Evolutionary conservation across 2,113 vertebrate genomes (phyloP), one percentile per base, ranked within the genome.

Genomic region (Ranitomeya variabilis): DNA sequence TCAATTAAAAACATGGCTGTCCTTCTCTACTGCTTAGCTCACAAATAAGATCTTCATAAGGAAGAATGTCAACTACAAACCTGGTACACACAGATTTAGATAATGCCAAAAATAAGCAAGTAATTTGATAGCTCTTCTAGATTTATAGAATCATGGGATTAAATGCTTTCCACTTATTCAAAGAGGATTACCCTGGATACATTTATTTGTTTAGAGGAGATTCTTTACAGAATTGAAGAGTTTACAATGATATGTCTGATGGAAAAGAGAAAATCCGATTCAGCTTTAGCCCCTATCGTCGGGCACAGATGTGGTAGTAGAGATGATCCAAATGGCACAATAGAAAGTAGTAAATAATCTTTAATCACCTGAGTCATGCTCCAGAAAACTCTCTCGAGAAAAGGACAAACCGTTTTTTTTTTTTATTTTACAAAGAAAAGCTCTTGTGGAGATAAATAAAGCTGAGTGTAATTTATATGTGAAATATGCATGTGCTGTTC

Each of bases 121-220:
- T 90, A 92, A 92, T 95, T 93, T 95, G 92, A 94, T 91, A 93
- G 91, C 92, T 90, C 91, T 86, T 80, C 84, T 92, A 91, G 92
- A 91, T 93, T 94, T 93, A 92, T 88, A 92, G 92, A 93, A 93
- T 92, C 89, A 89, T 89, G 86, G 91, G 93, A 94, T 93, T 95
- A 93, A 92, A 91, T 92, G 87, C 92, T 94, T 94, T 94, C 92
- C 91, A 92, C 92, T 92, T 93, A 94, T 91, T 94, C 90, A 93
- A 92, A 93, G 92, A 92, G 92, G 92, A 94, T 94, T 94, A 94
- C 91, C 91, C 92, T 90, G 89, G 91, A 93, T 94, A 93, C 90
- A 90, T 92, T 93, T 93, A 92, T 94, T 93, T 93, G 93, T 93
- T 94, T 94, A 92, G 92, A 94, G 93, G 89, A 92, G 91, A 89